Conservation (phyloP, 2,113 vertebrate species). For the Thomomys bottae region DNA sequence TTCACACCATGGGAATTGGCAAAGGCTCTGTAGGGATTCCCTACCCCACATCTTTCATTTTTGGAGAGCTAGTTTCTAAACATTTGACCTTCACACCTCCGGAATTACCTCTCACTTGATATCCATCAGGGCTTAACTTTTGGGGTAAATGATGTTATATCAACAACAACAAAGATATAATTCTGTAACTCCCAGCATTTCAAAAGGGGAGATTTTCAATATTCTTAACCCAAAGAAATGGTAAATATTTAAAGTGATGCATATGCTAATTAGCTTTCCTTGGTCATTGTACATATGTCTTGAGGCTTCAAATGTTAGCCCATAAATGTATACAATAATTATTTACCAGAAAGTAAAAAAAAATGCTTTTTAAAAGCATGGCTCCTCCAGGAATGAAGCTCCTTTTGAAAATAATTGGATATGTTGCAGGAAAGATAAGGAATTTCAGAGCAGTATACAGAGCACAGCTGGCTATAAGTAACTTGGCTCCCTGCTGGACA, state of each 20-base stretch:
- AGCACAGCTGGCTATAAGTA: not conserved
- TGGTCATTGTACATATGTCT: not conserved
- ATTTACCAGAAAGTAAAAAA: constrained; percentile 9
- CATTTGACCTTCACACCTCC: not conserved
- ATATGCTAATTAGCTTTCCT: not conserved
- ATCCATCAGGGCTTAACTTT: not conserved
- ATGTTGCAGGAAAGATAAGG: not conserved
- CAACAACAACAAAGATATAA: not conserved
- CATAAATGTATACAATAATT: not conserved
- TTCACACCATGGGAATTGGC: not conserved
- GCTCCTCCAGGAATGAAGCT: not conserved
- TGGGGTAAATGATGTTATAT: not conserved
- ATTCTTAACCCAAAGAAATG: not conserved
- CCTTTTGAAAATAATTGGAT: constrained; percentile 40
- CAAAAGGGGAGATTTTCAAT: not conserved
- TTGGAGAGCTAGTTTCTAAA: not conserved
- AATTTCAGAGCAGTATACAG: not conserved
- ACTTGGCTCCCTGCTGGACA: constrained; percentile 1
- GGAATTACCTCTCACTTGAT: not conserved
- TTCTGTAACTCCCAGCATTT: not conserved
- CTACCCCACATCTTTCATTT: rapidly evolving
- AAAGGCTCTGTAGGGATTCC: not conserved
- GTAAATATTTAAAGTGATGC: not conserved
- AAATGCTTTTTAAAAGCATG: not conserved
- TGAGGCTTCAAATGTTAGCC: not conserved